These are phyloP conservation scores for Mixornis gularis DNA, from an alignment of 2,113 vertebrate species.

Conservation along the genomic window DNA sequence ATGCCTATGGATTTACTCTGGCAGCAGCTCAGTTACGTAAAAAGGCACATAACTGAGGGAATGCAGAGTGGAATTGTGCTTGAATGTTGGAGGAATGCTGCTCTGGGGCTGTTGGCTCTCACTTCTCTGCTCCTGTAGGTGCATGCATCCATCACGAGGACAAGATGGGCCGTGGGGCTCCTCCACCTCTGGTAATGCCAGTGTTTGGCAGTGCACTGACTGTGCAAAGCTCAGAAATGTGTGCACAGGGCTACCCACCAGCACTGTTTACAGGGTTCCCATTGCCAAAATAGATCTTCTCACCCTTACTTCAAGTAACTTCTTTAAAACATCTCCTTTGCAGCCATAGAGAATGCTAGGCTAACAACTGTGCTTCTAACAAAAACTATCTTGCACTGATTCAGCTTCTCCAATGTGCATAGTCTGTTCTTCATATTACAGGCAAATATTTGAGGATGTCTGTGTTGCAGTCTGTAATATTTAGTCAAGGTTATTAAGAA, in stretches of 20 bases:
- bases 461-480: background rate
- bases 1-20: background rate
- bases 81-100: background rate
- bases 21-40: background rate
- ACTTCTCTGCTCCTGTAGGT: background rate
- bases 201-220: background rate
- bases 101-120: background rate
- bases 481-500: background rate
- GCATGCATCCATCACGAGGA: background rate
- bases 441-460: background rate
- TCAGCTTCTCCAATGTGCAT: background rate
- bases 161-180: background rate
- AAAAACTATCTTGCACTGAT: background rate
- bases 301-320: background rate
- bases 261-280: background rate
- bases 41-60: background rate
- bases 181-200: rapidly evolving
- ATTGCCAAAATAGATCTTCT: background rate
- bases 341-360: background rate
- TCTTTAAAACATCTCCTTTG: background rate
- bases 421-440: background rate
- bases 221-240: background rate
- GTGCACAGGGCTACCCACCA: background rate
- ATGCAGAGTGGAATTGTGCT: background rate
- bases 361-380: background rate